These are phyloP conservation scores for Drosophila hydei DNA, from an alignment of 1,140 invertebrate genomes.

Conservation along the genomic window DNA sequence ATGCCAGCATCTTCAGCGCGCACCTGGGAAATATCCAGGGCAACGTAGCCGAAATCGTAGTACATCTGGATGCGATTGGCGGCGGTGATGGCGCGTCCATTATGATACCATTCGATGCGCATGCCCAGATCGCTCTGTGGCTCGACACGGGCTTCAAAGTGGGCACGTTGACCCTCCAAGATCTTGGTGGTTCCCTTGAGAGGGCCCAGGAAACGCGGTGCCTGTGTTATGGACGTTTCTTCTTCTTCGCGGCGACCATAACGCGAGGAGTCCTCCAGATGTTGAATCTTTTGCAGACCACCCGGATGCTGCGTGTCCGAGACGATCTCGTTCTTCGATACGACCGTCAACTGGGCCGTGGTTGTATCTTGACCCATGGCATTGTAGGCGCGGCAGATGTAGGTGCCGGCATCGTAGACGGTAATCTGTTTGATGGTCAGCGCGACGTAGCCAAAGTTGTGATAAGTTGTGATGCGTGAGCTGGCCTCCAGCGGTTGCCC, in stretches of 20 bases:
- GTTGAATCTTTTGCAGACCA: slow-evolving; percentile 94
- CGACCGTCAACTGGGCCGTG: slow-evolving; percentile 93
- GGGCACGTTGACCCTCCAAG: slow-evolving; percentile 97
- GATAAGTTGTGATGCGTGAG: slow-evolving; percentile 96
- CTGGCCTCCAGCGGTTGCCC: slow-evolving; percentile 95
- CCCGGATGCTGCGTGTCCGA: slow-evolving; percentile 94
- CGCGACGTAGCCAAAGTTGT: slow-evolving; percentile 98
- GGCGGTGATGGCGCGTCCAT: slow-evolving; percentile 92
- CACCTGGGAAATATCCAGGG: slow-evolving; percentile 95
- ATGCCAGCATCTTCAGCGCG: slow-evolving; percentile 93
- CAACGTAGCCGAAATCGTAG: slow-evolving; percentile 97
- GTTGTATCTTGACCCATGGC: slow-evolving; percentile 94
- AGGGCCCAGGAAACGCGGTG: slow-evolving; percentile 93
- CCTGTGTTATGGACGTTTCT: slow-evolving; percentile 90
- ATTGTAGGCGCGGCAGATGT: slow-evolving; percentile 95
- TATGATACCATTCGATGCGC: slow-evolving; percentile 96
- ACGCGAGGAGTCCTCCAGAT: slow-evolving; percentile 92
- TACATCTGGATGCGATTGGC: slow-evolving; percentile 95
- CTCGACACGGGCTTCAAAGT: slow-evolving; percentile 97
- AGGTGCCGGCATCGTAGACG: slow-evolving; percentile 94
- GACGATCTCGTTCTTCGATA: slow-evolving; percentile 93
- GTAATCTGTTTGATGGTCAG: slow-evolving; percentile 97
- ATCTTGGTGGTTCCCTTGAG: slow-evolving; percentile 96
- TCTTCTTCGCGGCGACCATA: slow-evolving; percentile 88
- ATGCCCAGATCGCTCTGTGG: slow-evolving; percentile 95